Evolutionary conservation across 2,888 invertebrate genomes (phyloP).

Genomic region (Ditula angustiorana): DNA sequence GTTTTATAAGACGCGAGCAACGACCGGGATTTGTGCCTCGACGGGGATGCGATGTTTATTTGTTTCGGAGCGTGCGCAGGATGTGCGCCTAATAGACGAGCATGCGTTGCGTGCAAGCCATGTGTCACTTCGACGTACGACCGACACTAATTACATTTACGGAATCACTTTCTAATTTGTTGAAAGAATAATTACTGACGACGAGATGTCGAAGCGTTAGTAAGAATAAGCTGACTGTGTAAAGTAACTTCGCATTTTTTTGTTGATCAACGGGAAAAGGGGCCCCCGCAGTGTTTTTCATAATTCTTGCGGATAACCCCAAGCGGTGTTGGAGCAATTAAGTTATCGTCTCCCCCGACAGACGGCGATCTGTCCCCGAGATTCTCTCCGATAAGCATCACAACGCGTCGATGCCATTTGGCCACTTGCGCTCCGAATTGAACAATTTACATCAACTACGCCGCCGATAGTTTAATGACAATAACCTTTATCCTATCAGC

Average conservation of each 20-base stretch:
- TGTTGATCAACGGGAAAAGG: slow-evolving; percentile 28
- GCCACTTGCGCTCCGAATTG: slow-evolving; percentile 71
- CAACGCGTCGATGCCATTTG: slow-evolving; percentile 80
- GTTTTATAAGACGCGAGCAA: slow-evolving; percentile 73
- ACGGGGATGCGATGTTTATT: slow-evolving; percentile 75
- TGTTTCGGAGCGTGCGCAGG: slow-evolving; percentile 72
- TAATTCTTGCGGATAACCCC: slow-evolving; percentile 62
- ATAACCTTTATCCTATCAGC: slow-evolving; percentile 72
- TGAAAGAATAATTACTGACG: slow-evolving; percentile 52
- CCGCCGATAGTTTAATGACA: slow-evolving; percentile 70
- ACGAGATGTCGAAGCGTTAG: slow-evolving; percentile 44
- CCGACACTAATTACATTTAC: slow-evolving; percentile 37
- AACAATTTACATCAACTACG: slow-evolving; percentile 77
- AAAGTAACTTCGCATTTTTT: slow-evolving; percentile 40
- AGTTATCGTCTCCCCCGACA: slow-evolving; percentile 71
- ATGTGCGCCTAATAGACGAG: slow-evolving; percentile 70
- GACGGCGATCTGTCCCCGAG: slow-evolving; percentile 69
- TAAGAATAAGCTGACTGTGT: slow-evolving; percentile 35
- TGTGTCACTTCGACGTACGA: slow-evolving; percentile 65
- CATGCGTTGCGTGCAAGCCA: slow-evolving; percentile 62
- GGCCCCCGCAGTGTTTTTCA: slow-evolving; percentile 52
- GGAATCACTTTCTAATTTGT: slow-evolving; percentile 54
- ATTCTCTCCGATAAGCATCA: slow-evolving; percentile 75
- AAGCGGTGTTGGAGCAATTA: slow-evolving; percentile 72
- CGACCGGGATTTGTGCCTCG: slow-evolving; percentile 69